phyloP scores from a whole-genome alignment of 2,797 vertebrate genomes.

The Oreortyx pictus region DNA sequence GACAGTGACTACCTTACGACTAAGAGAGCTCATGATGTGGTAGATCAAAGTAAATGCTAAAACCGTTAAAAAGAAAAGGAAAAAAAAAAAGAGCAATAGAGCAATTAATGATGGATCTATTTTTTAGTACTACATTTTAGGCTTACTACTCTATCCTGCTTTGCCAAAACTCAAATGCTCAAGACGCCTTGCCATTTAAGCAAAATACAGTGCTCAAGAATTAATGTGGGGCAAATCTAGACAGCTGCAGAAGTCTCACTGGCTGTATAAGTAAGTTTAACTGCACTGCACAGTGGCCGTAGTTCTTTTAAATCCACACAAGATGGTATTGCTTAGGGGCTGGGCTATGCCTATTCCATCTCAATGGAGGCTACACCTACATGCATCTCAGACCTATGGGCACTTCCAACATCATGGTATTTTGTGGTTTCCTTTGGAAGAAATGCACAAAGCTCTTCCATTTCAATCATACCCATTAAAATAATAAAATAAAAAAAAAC shows the following conservation, averaged over 20 bases:
- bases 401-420: neutral
- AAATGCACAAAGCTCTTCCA: neutral
- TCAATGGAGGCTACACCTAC: too few relatives aligned
- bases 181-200: neutral
- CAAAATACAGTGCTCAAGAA: neutral
- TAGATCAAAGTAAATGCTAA: neutral
- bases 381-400: neutral
- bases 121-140: neutral
- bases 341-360: neutral
- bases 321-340: accelerated
- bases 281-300: too few relatives aligned
- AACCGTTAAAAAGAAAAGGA: neutral
- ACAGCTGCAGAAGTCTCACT: neutral
- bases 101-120: neutral
- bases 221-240: neutral
- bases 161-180: neutral
- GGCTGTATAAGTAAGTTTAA: neutral
- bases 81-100: neutral
- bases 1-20: neutral
- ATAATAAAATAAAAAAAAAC: neutral
- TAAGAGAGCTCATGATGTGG: neutral
- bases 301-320: neutral
- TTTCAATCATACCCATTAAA: neutral
- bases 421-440: neutral
- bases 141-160: neutral